These are phyloP conservation scores for Coenobita brevimanus DNA, from an alignment of 1,140 invertebrate genomes.

Conservation along the genomic window DNA sequence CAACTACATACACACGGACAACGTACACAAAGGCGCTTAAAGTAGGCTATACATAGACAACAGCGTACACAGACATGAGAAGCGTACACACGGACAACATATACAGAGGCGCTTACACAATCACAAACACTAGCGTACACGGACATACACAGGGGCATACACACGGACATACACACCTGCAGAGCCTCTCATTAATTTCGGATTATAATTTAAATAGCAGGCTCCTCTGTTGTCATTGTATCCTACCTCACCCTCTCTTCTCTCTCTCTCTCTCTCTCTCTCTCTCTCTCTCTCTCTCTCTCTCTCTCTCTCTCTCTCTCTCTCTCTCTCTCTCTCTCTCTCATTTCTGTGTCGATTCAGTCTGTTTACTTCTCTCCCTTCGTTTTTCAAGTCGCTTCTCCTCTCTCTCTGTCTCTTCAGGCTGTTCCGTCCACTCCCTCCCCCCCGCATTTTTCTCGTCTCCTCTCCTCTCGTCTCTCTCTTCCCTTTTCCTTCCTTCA, in stretches of 20 bases:
- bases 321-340: background rate
- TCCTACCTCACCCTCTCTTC: constrained; percentile 8
- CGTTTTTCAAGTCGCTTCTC: too few species aligned
- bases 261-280: background rate
- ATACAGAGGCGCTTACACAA: background rate
- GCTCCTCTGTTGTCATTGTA: constrained; percentile 20
- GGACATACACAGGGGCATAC: background rate
- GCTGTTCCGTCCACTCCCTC: too few species aligned
- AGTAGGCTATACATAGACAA: too few species aligned
- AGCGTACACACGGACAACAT: too few species aligned
- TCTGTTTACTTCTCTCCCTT: too few species aligned
- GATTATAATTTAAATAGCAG: constrained; percentile 41
- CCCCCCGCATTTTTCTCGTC: too few species aligned
- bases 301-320: background rate
- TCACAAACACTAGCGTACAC: constrained; percentile 1
- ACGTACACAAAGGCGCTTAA: too few species aligned
- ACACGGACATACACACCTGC: constrained; percentile 21
- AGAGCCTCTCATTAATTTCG: constrained; percentile 28
- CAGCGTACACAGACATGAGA: too few species aligned
- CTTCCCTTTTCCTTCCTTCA: background rate
- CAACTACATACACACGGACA: too few species aligned
- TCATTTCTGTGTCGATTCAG: too few species aligned
- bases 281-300: background rate
- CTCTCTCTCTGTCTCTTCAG: too few species aligned
- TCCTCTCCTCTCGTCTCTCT: too few species aligned